phyloP scores from a whole-genome alignment of 2,888 invertebrate species.

The Pachydiplax longipennis region DNA sequence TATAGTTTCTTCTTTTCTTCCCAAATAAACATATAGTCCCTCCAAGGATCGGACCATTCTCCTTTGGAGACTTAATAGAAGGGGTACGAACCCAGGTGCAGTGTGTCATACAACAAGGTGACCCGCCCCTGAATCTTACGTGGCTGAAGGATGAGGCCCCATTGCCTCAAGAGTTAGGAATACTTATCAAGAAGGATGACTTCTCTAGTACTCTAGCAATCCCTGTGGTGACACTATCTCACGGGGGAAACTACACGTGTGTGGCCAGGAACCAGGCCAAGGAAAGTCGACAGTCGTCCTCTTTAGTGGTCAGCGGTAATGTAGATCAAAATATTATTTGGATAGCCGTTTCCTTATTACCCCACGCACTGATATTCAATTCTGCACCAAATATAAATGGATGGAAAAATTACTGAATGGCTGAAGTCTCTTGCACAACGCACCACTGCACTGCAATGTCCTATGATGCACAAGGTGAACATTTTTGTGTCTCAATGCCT shows the following conservation, averaged over 20 bases:
- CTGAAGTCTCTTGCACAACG: slow-evolving; percentile 19
- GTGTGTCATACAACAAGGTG: slow-evolving; percentile 62
- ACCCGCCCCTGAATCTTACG: slow-evolving; percentile 60
- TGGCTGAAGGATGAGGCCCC: slow-evolving; percentile 61
- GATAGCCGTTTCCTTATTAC: not conserved
- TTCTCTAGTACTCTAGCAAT: slow-evolving; percentile 58
- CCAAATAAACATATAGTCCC: slow-evolving; percentile 50
- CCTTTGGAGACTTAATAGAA: slow-evolving; percentile 54
- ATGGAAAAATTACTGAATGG: not conserved
- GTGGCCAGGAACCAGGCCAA: slow-evolving; percentile 54
- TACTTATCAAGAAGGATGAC: slow-evolving; percentile 54
- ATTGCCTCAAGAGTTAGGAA: slow-evolving; percentile 57
- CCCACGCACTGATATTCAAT: slow-evolving; percentile 30
- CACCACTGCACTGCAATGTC: slow-evolving; percentile 1
- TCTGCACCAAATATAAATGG: slow-evolving; percentile 46
- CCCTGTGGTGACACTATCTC: slow-evolving; percentile 57
- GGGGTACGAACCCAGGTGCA: slow-evolving; percentile 56
- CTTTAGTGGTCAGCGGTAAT: slow-evolving; percentile 54
- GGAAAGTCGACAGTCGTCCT: slow-evolving; percentile 53
- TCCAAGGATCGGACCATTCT: slow-evolving; percentile 55
- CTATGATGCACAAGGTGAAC: not conserved
- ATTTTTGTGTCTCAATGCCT: not conserved
- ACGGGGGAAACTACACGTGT: slow-evolving; percentile 56
- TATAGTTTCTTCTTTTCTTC: not conserved
- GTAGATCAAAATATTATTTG: slow-evolving; percentile 47